Conservation (phyloP, 2,888 invertebrate genomes). For the Pelosia muscerda region DNA sequence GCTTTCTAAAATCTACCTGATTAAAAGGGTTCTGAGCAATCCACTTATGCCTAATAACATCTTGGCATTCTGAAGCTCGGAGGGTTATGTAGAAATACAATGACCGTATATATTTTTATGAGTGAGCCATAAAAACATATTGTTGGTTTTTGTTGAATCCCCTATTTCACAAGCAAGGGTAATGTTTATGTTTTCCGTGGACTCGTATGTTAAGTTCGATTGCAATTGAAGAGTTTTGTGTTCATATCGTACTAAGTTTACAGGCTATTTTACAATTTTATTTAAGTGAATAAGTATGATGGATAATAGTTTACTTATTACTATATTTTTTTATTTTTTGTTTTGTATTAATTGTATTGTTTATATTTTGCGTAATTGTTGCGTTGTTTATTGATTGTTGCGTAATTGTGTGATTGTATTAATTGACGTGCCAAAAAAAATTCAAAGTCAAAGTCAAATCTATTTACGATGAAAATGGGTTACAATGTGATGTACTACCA, state of each 20-base stretch:
- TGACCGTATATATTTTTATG: constrained; percentile 55
- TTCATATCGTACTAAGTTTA: constrained; percentile 5
- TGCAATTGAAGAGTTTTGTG: constrained; percentile 15
- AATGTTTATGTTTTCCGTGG: constrained; percentile 26
- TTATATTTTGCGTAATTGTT: too few species aligned
- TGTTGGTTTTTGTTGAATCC: constrained; percentile 35
- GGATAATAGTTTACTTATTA: not conserved
- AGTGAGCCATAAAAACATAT: constrained; percentile 55
- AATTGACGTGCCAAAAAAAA: too few species aligned
- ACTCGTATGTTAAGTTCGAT: constrained; percentile 12
- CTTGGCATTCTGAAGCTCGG: constrained; percentile 24
- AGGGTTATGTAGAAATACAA: constrained; percentile 43
- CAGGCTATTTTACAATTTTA: constrained; percentile 3
- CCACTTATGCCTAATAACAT: constrained; percentile 46
- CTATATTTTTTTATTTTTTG: not conserved
- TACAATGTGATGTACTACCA: too few species aligned
- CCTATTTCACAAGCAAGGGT: constrained; percentile 24
- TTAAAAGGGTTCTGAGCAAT: constrained; percentile 41
- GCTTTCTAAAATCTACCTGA: constrained; percentile 28
- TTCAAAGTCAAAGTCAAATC: too few species aligned
- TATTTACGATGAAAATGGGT: too few species aligned
- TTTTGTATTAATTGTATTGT: too few species aligned
- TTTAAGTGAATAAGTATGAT: constrained; percentile 9
- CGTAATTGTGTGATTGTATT: too few species aligned
- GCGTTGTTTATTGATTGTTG: too few species aligned